A percentile compares a stretch with the other conserved stretches of the same genome.
Evolutionary conservation across 1,140 invertebrate species (phyloP).

Genomic region (Ips nitidus): DNA sequence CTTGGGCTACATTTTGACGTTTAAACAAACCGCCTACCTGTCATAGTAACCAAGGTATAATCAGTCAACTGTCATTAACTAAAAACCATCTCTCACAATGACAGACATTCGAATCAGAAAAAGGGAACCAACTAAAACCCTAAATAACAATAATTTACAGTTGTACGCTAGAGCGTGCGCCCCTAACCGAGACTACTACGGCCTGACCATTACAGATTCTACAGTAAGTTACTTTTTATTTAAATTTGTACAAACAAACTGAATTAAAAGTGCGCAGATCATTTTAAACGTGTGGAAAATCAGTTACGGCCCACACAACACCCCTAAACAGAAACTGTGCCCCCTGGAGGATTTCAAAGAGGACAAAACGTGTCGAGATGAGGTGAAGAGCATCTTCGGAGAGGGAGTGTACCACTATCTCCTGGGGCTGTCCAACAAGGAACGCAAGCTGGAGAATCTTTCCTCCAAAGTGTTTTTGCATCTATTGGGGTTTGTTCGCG

Average conservation of each 20-base stretch:
- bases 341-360: constrained; percentile 46
- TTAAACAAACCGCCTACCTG: too few species aligned
- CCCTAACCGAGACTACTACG: constrained; percentile 56
- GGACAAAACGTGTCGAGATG: constrained; percentile 48
- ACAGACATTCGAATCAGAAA: too few species aligned
- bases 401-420: constrained; percentile 38
- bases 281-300: constrained; percentile 54
- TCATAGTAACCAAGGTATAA: too few species aligned
- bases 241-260: not conserved
- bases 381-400: constrained; percentile 52
- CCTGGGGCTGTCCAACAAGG: constrained; percentile 27
- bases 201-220: constrained; percentile 39
- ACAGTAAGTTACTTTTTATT: constrained; percentile 34
- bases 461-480: constrained; percentile 38
- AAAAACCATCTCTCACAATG: too few species aligned
- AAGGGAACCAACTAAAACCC: not conserved
- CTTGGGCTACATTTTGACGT: too few species aligned
- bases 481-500: constrained; percentile 46
- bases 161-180: constrained; percentile 53
- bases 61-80: too few species aligned
- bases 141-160: constrained; percentile 36
- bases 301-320: constrained; percentile 52
- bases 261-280: constrained; percentile 45
- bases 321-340: constrained; percentile 43
- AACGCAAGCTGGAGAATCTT: constrained; percentile 38